Conservation (phyloP, 1,140 invertebrate species). For the Nylanderia fulva region DNA sequence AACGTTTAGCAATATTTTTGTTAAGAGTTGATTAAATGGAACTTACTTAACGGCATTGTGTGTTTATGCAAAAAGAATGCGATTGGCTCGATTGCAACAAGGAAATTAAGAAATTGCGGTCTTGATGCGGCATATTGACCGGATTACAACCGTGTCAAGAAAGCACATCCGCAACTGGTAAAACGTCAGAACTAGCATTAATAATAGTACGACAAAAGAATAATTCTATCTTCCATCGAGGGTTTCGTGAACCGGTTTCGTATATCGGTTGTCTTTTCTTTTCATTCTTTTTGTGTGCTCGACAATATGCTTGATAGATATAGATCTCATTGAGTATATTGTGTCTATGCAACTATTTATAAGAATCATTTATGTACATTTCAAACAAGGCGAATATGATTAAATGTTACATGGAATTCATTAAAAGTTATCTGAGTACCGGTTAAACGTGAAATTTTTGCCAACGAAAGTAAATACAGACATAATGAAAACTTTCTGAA, state of each 20-base stretch:
- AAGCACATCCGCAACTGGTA: slow-evolving; percentile 14
- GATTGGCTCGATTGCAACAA: neutral
- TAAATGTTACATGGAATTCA: no score
- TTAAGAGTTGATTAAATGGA: neutral
- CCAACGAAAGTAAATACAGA: no score
- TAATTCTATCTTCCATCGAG: slow-evolving; percentile 13
- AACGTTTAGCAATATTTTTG: no score
- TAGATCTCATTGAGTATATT: neutral
- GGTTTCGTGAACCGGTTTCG: neutral
- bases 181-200: neutral
- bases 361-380: neutral
- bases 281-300: neutral
- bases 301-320: neutral
- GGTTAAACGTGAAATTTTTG: no score
- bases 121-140: slow-evolving; percentile 25
- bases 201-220: slow-evolving; percentile 30
- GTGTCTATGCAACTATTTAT: slow-evolving; percentile 8
- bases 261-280: neutral
- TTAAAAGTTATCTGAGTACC: no score
- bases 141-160: slow-evolving; percentile 51
- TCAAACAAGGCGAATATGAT: neutral
- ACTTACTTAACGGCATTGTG: neutral
- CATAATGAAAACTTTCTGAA: no score
- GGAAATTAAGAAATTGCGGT: slow-evolving; percentile 43
- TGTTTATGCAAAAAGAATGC: neutral